These are phyloP conservation scores for Scrobipalpa atriplicella DNA, from an alignment of 2,888 invertebrate species.

Conservation along the genomic window DNA sequence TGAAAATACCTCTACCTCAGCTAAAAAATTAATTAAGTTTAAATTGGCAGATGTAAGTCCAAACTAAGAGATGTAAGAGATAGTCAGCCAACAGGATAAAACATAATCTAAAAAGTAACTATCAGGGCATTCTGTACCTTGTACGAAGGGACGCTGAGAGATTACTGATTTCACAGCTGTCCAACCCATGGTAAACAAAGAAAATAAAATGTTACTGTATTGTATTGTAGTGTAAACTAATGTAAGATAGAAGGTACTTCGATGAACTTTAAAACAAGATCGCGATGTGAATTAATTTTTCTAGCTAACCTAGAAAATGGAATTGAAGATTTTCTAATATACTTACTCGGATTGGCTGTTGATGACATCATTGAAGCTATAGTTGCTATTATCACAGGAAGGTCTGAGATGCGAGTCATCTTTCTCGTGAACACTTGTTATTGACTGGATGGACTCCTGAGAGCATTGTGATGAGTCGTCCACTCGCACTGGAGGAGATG, in stretches of 20 bases:
- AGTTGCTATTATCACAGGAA: constrained; percentile 69
- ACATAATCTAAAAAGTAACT: not conserved
- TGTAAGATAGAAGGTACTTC: too few species aligned
- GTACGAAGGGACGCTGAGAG: not conserved
- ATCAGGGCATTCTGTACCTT: not conserved
- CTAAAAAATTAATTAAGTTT: too few species aligned
- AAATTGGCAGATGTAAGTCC: too few species aligned
- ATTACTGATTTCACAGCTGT: not conserved
- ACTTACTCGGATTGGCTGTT: constrained; percentile 47
- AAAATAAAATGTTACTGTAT: too few species aligned
- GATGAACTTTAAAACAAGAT: too few species aligned
- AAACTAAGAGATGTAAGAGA: too few species aligned
- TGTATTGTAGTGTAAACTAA: too few species aligned
- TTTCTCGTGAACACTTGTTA: constrained; percentile 60
- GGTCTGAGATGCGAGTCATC: constrained; percentile 66
- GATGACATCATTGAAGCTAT: constrained; percentile 70
- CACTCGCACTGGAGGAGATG: constrained; percentile 27
- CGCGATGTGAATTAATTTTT: too few species aligned
- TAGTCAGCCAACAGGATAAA: too few species aligned
- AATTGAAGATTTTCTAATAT: not conserved
- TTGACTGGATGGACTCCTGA: constrained; percentile 54
- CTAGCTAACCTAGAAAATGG: too few species aligned
- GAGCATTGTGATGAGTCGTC: constrained; percentile 63
- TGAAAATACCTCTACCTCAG: too few species aligned
- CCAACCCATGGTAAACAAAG: not conserved